Base-by-base conservation (phyloP, 2,797 vertebrate species). In the Mormyrus proboscirostris region DNA sequence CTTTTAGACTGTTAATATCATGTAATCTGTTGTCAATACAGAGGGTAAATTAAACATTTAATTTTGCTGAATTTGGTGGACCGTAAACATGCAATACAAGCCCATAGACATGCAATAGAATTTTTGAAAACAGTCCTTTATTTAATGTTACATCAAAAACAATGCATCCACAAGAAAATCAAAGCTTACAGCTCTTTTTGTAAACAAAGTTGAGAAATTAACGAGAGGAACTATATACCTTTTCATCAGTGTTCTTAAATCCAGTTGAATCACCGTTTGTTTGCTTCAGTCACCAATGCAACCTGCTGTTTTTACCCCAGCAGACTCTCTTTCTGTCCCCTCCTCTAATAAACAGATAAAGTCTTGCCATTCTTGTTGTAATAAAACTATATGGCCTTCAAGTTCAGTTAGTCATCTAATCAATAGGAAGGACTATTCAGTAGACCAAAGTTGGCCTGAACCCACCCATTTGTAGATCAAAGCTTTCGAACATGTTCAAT, bases 281-380 rank as follows among this genome's bases (percentile, higher is more conserved):
- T 51, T 50, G 62, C 73, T 85, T 79, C 88, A 88, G 88, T 53
- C 47, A 83, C 41, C 84, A 90, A 76, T 1, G 76, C 90, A 86
- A 2, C 55, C 88, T 22, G 57, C 86, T 65, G 53, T 87, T 87
- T 88, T 73, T 92, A 22, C 92, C 89, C 89, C 91, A 92, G 5
- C 90, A 91, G 87, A 88, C 91, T 89, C 88, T 88, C 88, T 91
- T 88, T 47, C 83, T 94, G 95, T 95, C 93, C 93, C 65, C 19
- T 29, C 3, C 53, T 59, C 89, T 90, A 92, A 94, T 93, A 91
- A 89, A 90, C 92, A 94, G 94, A 96, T 95, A 95, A 93, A 51
- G 16, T 4, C 89, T 57, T 86, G 53, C 91, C 89, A 93, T 89
- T 86, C 59, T 79, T 86, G 4, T 88, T 65, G 55, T 85, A 44